These are phyloP conservation scores for Chrosomus eos DNA, from an alignment of 2,797 vertebrate genomes.

Conservation along the genomic window DNA sequence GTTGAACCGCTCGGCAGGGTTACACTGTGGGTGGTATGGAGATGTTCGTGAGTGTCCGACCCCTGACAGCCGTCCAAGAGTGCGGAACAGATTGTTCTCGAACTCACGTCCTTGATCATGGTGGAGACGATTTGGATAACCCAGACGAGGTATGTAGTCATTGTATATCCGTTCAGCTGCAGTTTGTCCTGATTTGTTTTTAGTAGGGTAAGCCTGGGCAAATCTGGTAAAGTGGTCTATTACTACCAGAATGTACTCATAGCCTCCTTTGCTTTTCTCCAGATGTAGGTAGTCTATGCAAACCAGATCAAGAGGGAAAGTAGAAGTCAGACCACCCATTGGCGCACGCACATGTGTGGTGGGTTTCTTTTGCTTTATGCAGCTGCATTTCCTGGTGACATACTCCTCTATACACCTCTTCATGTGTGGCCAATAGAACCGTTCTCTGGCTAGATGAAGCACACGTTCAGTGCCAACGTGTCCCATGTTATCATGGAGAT, in stretches of 20 bases:
- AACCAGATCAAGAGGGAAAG: neutral
- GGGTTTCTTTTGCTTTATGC: neutral
- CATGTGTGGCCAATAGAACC: too few species aligned
- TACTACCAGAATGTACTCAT: neutral
- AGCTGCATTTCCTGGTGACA: neutral
- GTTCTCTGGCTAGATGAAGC: too few species aligned
- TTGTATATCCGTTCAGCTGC: neutral
- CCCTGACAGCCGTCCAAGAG: too few species aligned
- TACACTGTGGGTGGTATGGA: constrained; percentile 1
- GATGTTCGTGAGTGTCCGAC: neutral
- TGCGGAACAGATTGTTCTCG: too few species aligned
- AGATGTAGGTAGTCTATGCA: neutral
- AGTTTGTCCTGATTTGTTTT: neutral
- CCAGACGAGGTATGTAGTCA: neutral
- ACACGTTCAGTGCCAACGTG: too few species aligned
- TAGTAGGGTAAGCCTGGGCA: neutral
- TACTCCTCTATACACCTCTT: too few species aligned
- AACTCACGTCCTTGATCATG: too few species aligned
- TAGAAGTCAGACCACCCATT: neutral
- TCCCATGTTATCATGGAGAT: too few species aligned
- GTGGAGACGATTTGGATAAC: too few species aligned
- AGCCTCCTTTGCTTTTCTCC: neutral
- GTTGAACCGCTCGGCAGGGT: neutral
- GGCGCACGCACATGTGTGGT: neutral
- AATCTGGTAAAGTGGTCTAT: neutral